phyloP scores from a whole-genome alignment of 2,888 invertebrate genomes.

The Pseudococcus jackbeardsleyi region DNA sequence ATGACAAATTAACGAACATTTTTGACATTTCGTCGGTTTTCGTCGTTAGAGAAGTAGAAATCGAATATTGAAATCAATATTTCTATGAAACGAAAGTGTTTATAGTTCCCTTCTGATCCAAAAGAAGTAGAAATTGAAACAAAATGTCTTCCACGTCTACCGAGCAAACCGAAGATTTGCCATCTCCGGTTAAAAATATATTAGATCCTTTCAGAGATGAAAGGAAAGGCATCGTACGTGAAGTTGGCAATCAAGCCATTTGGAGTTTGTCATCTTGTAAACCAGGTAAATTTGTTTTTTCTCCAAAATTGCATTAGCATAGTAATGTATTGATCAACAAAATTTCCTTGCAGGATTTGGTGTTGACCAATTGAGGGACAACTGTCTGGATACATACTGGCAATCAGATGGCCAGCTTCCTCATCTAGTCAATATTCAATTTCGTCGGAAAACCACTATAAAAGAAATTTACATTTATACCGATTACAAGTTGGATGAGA shows the following conservation, averaged over 20 bases:
- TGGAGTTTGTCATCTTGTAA: conserved; percentile 99
- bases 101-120: background rate
- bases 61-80: background rate
- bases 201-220: conserved; percentile 75
- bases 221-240: conserved; percentile 77
- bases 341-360: conserved; percentile 81
- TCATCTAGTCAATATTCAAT: conserved; percentile 97
- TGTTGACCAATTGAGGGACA: conserved; percentile 95
- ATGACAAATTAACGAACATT: too few relatives aligned
- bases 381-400: conserved; percentile 98
- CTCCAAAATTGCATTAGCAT: background rate
- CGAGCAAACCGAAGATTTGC: conserved; percentile 53
- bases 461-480: conserved; percentile 97
- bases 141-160: conserved; percentile 55
- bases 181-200: conserved; percentile 56
- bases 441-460: conserved; percentile 93
- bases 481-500: conserved; percentile 98
- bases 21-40: too few relatives aligned
- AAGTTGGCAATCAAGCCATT: conserved; percentile 93
- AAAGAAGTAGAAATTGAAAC: background rate
- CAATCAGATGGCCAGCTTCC: conserved; percentile 99
- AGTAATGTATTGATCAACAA: background rate
- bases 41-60: too few relatives aligned
- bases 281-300: conserved; percentile 78
- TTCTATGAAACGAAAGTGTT: background rate